Conservation (phyloP, 2,888 invertebrate genomes). For the Brassicogethes aeneus region DNA sequence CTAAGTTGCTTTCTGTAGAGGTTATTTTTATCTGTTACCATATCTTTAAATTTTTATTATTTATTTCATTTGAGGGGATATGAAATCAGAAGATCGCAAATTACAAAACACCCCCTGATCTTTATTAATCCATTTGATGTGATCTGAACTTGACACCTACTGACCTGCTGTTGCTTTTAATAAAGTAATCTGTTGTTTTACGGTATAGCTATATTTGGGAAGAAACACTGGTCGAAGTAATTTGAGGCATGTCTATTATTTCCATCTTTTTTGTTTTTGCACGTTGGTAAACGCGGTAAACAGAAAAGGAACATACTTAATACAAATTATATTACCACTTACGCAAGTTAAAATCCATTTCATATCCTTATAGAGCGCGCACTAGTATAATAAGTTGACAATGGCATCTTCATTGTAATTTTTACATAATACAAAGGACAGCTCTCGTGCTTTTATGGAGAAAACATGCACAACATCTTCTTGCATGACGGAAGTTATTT, state of each 20-base stretch:
- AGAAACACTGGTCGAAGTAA: constrained; percentile 18
- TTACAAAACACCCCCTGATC: too few species aligned
- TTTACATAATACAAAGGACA: constrained; percentile 26
- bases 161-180: constrained; percentile 11
- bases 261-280: constrained; percentile 17
- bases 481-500: constrained; percentile 22
- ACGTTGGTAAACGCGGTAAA: constrained; percentile 4
- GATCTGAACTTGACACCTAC: background rate
- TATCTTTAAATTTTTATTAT: too few species aligned
- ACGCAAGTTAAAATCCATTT: constrained; percentile 20
- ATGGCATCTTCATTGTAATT: constrained; percentile 27
- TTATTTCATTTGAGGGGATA: too few species aligned
- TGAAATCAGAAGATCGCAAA: too few species aligned
- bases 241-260: constrained; percentile 22
- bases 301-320: constrained; percentile 22
- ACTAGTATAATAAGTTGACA: constrained; percentile 23
- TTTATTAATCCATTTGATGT: background rate
- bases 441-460: constrained; percentile 19
- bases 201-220: constrained; percentile 24
- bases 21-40: too few species aligned
- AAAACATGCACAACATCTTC: constrained; percentile 19
- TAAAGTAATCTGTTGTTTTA: constrained; percentile 27
- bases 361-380: constrained; percentile 21
- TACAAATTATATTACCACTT: constrained; percentile 26
- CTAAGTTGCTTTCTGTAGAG: too few species aligned